A percentile compares a stretch with the other conserved stretches of the same genome.
Conservation (phyloP, 2,113 vertebrate genomes). For the Otolemur garnettii region DNA sequence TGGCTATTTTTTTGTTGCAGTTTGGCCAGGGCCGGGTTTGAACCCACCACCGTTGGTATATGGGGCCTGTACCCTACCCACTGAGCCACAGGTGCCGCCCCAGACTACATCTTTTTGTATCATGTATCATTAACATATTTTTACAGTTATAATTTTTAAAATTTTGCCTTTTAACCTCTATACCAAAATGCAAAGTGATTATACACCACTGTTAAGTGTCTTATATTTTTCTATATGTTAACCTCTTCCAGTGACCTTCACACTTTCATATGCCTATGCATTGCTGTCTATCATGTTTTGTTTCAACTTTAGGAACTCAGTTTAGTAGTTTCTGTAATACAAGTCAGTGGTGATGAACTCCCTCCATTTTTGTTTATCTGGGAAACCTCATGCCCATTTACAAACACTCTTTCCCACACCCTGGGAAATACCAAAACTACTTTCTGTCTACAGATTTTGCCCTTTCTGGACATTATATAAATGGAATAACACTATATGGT, state of each 20-base stretch:
- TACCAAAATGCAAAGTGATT: not conserved
- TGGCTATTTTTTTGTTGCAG: no score
- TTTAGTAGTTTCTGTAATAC: not conserved
- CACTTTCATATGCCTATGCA: not conserved
- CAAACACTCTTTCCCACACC: not conserved
- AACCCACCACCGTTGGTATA: no score
- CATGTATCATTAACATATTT: not conserved
- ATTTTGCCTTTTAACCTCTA: not conserved
- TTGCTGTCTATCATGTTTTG: not conserved
- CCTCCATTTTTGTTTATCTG: not conserved
- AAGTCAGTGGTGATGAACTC: not conserved
- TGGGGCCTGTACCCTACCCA: no score
- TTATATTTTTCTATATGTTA: not conserved
- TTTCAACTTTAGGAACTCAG: not conserved
- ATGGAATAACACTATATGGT: not conserved
- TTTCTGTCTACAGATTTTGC: not conserved
- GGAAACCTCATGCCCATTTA: not conserved
- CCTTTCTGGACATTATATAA: constrained; percentile 1
- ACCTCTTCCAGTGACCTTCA: not conserved
- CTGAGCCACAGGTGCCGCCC: no score
- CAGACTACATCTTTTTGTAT: not conserved
- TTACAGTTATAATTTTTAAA: not conserved
- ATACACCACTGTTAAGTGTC: not conserved
- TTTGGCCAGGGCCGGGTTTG: no score
- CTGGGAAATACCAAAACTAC: not conserved